phyloP scores from a whole-genome alignment of 2,888 invertebrate species.

The Chalcosyrphus nemorum region DNA sequence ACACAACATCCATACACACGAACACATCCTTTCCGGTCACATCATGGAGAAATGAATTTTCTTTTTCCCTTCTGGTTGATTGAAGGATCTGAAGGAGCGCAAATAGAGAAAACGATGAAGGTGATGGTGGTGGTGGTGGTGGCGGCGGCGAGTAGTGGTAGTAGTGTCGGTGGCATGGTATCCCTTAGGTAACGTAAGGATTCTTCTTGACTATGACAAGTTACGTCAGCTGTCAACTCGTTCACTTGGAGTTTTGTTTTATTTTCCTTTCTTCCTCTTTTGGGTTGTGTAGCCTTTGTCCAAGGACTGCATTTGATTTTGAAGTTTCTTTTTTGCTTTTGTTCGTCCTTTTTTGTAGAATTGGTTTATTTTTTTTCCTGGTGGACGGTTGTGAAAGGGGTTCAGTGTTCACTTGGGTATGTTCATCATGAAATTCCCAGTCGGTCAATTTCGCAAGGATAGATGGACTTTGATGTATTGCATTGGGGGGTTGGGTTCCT shows the following conservation, averaged over 20 bases:
- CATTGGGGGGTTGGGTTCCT: conserved; percentile 34
- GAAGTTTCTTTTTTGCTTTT: neutral
- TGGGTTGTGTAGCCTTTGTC: conserved; percentile 63
- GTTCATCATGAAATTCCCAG: conserved; percentile 73
- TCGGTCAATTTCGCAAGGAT: conserved; percentile 72
- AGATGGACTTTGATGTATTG: conserved; percentile 73
- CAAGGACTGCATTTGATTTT: conserved; percentile 72
- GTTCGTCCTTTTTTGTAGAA: conserved; percentile 17
- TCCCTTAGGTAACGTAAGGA: conserved; percentile 72
- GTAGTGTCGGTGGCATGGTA: conserved; percentile 22
- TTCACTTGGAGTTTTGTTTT: conserved; percentile 64
- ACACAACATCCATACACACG: conserved; percentile 41
- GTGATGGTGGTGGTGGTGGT: conserved; percentile 44
- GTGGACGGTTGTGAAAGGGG: conserved; percentile 42
- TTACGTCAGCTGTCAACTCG: conserved; percentile 73
- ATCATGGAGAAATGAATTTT: conserved; percentile 67
- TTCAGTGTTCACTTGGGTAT: conserved; percentile 68
- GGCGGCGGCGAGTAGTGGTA: neutral
- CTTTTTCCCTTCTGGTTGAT: conserved; percentile 71
- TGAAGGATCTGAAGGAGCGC: conserved; percentile 72
- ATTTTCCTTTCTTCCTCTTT: conserved; percentile 27
- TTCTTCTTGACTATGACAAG: conserved; percentile 73
- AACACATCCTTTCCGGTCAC: conserved; percentile 69
- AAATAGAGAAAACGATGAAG: conserved; percentile 65
- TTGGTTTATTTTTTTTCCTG: conserved; percentile 32